These are phyloP conservation scores for Stegodyphus mimosarum DNA, from an alignment of 1,140 invertebrate species.

Conservation along the genomic window DNA sequence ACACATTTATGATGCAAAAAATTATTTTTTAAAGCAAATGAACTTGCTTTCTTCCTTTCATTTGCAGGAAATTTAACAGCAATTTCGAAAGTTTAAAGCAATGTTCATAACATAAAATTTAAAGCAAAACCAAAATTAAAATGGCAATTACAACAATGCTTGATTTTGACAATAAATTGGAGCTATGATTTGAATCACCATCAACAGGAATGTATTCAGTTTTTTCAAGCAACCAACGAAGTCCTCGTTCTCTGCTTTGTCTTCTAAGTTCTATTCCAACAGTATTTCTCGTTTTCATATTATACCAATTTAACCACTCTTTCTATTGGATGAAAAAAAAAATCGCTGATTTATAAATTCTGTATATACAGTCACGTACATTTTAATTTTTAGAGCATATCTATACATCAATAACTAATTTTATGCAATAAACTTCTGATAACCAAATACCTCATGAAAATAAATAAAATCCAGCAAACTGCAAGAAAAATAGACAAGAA, in stretches of 20 bases:
- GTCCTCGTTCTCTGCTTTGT: conserved; percentile 23
- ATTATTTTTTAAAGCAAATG: neutral
- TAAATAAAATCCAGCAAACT: too few relatives aligned
- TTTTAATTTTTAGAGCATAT: too few relatives aligned
- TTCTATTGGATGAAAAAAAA: conserved; percentile 19
- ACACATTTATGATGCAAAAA: too few relatives aligned
- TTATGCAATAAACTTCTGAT: too few relatives aligned
- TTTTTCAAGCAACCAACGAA: conserved; percentile 40
- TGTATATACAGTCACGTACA: too few relatives aligned
- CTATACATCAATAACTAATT: too few relatives aligned
- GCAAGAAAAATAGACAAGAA: too few relatives aligned
- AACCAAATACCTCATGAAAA: too few relatives aligned
- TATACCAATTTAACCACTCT: conserved; percentile 50
- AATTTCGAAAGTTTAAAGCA: neutral
- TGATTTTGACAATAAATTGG: neutral
- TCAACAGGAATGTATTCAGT: conserved; percentile 38
- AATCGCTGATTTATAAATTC: too few relatives aligned
- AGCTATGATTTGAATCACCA: neutral
- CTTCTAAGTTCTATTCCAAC: conserved; percentile 42
- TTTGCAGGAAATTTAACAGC: neutral
- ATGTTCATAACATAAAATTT: neutral
- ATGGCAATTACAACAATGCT: neutral
- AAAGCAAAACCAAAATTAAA: neutral
- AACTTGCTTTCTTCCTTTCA: neutral
- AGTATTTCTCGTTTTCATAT: conserved; percentile 35